These are phyloP conservation scores for Loriculus beryllinus DNA, from an alignment of 2,797 vertebrate genomes.

Conservation along the genomic window DNA sequence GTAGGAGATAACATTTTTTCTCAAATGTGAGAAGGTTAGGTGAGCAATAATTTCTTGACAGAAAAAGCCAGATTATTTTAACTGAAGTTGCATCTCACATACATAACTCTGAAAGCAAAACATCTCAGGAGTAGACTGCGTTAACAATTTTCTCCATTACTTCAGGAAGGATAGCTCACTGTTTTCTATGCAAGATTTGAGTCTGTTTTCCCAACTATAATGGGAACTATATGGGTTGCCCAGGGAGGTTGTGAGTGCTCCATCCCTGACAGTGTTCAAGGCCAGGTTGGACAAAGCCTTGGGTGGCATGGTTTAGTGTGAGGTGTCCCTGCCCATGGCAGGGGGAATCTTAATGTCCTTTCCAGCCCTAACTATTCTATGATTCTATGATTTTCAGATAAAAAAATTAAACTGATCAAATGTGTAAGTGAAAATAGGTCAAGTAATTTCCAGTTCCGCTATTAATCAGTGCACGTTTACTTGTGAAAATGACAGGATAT, in stretches of 20 bases:
- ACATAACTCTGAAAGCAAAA: neutral
- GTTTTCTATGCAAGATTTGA: neutral
- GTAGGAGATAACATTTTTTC: neutral
- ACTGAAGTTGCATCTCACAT: neutral
- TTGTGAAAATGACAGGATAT: fast-evolving
- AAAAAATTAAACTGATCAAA: neutral
- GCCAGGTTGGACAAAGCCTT: too few species aligned
- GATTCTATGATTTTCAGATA: neutral
- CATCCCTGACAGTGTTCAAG: too few species aligned
- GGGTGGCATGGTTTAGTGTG: too few species aligned
- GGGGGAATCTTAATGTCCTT: too few species aligned
- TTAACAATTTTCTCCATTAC: neutral
- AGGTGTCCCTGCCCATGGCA: too few species aligned
- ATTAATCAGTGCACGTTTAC: neutral
- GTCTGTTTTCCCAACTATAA: neutral
- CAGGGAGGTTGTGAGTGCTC: too few species aligned
- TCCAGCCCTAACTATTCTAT: too few species aligned
- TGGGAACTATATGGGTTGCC: too few species aligned
- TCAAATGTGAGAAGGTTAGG: neutral
- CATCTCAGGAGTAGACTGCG: neutral
- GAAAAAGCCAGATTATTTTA: neutral
- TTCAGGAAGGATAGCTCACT: neutral
- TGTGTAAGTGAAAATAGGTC: neutral
- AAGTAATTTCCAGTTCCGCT: neutral
- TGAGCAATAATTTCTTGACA: neutral